Conservation (phyloP, 2,797 vertebrate species). For the Sebastes goodei region DNA sequence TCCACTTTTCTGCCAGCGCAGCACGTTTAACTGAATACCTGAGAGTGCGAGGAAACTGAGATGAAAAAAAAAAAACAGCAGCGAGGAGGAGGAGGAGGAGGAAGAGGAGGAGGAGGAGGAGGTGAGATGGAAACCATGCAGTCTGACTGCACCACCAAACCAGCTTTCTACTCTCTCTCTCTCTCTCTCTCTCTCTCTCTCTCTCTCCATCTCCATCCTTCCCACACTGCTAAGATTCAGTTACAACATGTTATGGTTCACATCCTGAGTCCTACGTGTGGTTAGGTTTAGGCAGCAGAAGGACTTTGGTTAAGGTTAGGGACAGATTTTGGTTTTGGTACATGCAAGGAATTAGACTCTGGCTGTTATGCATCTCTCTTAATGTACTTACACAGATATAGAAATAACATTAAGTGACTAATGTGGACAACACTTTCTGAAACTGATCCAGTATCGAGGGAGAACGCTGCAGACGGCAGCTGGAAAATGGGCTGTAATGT, state of each 20-base stretch:
- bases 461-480: no score
- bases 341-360: no score
- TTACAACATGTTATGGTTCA: background rate
- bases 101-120: background rate
- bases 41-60: background rate
- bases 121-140: background rate
- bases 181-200: no score
- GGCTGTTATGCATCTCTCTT: no score
- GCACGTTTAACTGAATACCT: slow-evolving; percentile 11
- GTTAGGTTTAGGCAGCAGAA: background rate
- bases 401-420: no score
- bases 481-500: no score
- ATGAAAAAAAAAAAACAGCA: background rate
- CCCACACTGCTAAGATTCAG: background rate
- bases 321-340: background rate
- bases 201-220: no score
- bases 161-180: background rate
- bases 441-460: no score
- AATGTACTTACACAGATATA: no score
- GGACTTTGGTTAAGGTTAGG: background rate
- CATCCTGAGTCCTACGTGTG: background rate
- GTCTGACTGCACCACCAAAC: background rate
- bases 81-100: background rate
- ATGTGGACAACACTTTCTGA: no score
- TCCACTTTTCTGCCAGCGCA: slow-evolving; percentile 26